These are phyloP conservation scores for Microcaecilia unicolor DNA, from an alignment of 2,797 vertebrate genomes.

Conservation along the genomic window DNA sequence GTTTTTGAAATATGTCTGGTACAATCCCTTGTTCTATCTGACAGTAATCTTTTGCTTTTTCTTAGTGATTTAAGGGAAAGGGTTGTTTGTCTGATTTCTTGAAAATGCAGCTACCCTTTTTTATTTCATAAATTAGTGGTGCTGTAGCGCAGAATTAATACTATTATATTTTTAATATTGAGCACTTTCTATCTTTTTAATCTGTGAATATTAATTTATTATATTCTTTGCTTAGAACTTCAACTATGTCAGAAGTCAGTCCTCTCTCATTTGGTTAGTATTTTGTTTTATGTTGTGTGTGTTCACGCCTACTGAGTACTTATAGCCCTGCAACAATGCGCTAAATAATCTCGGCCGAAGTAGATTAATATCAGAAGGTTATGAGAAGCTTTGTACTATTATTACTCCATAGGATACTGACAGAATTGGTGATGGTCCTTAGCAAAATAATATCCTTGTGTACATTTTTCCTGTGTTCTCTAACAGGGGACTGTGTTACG, in stretches of 20 bases:
- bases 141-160: conserved; percentile 23
- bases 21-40: not conserved
- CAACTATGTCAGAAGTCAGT: conserved; percentile 2
- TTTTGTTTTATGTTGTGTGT: not conserved
- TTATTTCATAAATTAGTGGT: conserved; percentile 8
- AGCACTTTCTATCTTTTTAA: conserved; percentile 10
- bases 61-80: not conserved
- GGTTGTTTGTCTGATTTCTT: conserved; percentile 14
- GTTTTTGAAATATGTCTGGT: not conserved
- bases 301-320: too few relatives aligned
- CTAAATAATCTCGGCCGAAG: conserved; percentile 11
- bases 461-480: not conserved
- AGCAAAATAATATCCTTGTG: conserved; percentile 3
- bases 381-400: conserved; percentile 13
- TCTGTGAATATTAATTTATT: conserved; percentile 16
- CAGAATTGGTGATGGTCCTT: conserved; percentile 17
- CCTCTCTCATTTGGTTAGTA: not conserved
- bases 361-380: conserved; percentile 13
- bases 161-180: conserved; percentile 9
- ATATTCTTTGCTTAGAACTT: not conserved
- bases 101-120: not conserved
- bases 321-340: conserved; percentile 6
- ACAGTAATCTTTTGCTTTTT: not conserved
- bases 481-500: not conserved
- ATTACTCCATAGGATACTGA: conserved; percentile 3